phyloP scores from a whole-genome alignment of 2,113 vertebrate species.

The Brevimyrus niger region DNA sequence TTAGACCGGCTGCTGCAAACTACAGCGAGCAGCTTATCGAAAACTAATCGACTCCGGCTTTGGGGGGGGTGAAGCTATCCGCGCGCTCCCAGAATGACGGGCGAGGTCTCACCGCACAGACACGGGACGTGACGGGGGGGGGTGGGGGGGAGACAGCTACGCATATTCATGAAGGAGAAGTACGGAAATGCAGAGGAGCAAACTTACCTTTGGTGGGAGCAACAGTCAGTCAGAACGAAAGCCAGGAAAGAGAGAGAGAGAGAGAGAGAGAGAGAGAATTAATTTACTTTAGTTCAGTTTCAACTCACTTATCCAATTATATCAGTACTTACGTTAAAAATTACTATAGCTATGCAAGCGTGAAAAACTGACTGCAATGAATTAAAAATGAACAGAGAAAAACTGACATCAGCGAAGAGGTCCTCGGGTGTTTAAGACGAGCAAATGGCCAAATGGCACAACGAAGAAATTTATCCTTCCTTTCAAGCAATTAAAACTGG shows the following conservation, averaged over 20 bases:
- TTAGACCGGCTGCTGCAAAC: not conserved
- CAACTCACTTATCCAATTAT: conserved; percentile 4
- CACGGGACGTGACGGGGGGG: not conserved
- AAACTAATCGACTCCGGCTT: not conserved
- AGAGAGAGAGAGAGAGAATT: conserved; percentile 8
- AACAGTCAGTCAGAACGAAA: not conserved
- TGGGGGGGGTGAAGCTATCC: not conserved
- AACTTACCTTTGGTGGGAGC: not conserved
- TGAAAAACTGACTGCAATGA: not conserved
- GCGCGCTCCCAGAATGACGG: not conserved
- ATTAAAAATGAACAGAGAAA: not conserved
- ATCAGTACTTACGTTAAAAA: not conserved
- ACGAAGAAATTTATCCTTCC: not conserved
- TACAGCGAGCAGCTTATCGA: no score
- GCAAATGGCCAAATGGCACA: not conserved
- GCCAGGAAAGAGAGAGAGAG: conserved; percentile 18
- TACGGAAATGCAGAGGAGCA: not conserved
- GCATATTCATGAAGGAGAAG: not conserved
- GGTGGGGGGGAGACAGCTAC: not conserved
- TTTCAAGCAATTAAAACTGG: not conserved
- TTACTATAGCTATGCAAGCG: not conserved
- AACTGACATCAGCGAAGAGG: not conserved
- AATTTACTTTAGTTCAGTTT: conserved; percentile 28
- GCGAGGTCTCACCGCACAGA: not conserved
- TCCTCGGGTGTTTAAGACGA: not conserved